These are phyloP conservation scores for Chromoteleia sp. DNA, from an alignment of 2,888 invertebrate genomes.

Conservation along the genomic window DNA sequence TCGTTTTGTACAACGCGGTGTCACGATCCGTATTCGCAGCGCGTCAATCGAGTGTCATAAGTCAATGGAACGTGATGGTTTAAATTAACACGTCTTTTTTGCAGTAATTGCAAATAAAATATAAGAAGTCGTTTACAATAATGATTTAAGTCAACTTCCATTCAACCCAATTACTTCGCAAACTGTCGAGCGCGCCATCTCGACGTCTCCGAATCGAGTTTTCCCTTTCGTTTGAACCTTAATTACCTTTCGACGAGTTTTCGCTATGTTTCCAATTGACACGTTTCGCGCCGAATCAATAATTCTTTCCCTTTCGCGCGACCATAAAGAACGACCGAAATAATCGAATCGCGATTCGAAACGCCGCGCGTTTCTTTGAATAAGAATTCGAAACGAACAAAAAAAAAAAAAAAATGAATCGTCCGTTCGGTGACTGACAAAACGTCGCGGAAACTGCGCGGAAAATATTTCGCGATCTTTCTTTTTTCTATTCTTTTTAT, in stretches of 20 bases:
- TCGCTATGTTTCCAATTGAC: constrained; percentile 3
- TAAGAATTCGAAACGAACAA: constrained; percentile 5
- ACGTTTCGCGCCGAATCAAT: constrained; percentile 1
- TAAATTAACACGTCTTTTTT: constrained; percentile 38
- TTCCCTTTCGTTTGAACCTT: constrained; percentile 28
- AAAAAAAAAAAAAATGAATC: background rate
- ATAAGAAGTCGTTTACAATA: constrained; percentile 23
- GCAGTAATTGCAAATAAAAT: constrained; percentile 37
- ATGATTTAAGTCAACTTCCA: constrained; percentile 36
- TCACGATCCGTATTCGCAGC: constrained; percentile 14
- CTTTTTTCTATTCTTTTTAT: too few species aligned
- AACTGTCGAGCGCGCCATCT: constrained; percentile 33
- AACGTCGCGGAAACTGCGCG: constrained; percentile 3
- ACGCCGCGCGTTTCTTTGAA: constrained; percentile 1
- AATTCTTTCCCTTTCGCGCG: background rate
- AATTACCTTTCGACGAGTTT: background rate
- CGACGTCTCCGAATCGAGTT: background rate
- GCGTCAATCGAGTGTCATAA: constrained; percentile 21
- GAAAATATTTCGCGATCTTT: too few species aligned
- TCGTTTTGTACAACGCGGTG: background rate
- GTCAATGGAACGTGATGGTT: constrained; percentile 36
- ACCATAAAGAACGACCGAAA: background rate
- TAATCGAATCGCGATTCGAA: constrained; percentile 13
- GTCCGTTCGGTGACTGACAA: constrained; percentile 3
- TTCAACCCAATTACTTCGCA: constrained; percentile 34